A percentile compares a stretch with the other conserved stretches of the same genome.
Evolutionary conservation across 2,113 vertebrate species (phyloP).

Genomic region (Heterochromis multidens): DNA sequence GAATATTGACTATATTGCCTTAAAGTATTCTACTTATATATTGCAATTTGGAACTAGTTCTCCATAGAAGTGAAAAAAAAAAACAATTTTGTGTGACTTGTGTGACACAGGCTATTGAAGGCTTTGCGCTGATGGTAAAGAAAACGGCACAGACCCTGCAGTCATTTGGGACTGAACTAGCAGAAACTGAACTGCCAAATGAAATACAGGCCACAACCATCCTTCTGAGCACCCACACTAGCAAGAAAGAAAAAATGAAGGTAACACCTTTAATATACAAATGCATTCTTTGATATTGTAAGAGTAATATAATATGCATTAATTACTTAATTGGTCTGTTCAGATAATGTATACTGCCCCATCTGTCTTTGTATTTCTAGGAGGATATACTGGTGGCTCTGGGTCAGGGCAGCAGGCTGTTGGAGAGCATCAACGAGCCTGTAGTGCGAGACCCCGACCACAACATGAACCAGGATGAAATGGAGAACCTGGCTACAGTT

Average conservation of each 20-base stretch:
- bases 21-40: background rate
- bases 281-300: background rate
- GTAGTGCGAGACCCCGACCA: slow-evolving; percentile 79
- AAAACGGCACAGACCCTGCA: slow-evolving; percentile 92
- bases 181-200: slow-evolving; percentile 93
- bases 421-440: slow-evolving; percentile 85
- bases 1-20: background rate
- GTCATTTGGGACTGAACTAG: slow-evolving; percentile 91
- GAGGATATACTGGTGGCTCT: slow-evolving; percentile 83
- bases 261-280: slow-evolving; percentile 51
- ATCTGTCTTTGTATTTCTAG: slow-evolving; percentile 65
- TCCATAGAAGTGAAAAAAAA: background rate
- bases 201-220: slow-evolving; percentile 84
- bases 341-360: background rate
- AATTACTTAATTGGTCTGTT: background rate
- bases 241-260: slow-evolving; percentile 90
- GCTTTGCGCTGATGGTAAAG: slow-evolving; percentile 94
- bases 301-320: background rate
- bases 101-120: slow-evolving; percentile 88
- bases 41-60: background rate
- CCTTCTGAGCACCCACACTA: slow-evolving; percentile 83
- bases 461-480: slow-evolving; percentile 88
- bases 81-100: too few species aligned
- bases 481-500: slow-evolving; percentile 90
- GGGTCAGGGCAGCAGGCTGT: slow-evolving; percentile 80